Percentiles rank a stretch among this genome's conserved stretches.
Evolutionary conservation across 2,797 vertebrate species (phyloP).

Genomic region (Oophaga sylvatica): DNA sequence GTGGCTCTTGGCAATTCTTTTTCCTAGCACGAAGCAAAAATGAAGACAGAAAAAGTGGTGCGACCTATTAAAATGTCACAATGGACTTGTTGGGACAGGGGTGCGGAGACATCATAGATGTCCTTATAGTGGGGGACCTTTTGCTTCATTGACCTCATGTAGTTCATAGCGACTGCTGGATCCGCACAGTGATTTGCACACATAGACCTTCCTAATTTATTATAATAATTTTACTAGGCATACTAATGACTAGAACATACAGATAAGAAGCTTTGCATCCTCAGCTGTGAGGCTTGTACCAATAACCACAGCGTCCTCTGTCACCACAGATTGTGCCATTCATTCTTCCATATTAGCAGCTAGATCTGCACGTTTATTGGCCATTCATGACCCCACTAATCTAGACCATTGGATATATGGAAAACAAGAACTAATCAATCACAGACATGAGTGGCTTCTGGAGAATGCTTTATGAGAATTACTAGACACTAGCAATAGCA

Average conservation of each 20-base stretch:
- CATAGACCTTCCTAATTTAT: neutral
- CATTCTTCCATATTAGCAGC: neutral
- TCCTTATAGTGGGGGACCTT: neutral
- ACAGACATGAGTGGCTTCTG: neutral
- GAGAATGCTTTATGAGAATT: too few species aligned
- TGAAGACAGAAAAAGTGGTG: neutral
- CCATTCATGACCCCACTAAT: too few species aligned
- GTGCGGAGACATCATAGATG: neutral
- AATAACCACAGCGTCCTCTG: neutral
- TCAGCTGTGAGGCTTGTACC: neutral
- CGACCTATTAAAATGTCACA: neutral
- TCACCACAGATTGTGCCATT: neutral
- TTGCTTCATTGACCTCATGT: constrained; percentile 28
- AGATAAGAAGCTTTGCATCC: neutral
- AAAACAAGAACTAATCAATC: neutral
- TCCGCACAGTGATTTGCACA: constrained; percentile 23
- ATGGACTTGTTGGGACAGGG: neutral
- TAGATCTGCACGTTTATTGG: neutral
- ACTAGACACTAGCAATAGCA: too few species aligned
- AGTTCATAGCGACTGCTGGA: neutral
- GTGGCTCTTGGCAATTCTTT: constrained; percentile 90
- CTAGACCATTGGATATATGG: neutral
- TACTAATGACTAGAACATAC: neutral
- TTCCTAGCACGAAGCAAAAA: constrained; percentile 73
- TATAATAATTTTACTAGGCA: neutral